phyloP scores from a whole-genome alignment of 2,113 vertebrate genomes.

The Thermophis baileyi region DNA sequence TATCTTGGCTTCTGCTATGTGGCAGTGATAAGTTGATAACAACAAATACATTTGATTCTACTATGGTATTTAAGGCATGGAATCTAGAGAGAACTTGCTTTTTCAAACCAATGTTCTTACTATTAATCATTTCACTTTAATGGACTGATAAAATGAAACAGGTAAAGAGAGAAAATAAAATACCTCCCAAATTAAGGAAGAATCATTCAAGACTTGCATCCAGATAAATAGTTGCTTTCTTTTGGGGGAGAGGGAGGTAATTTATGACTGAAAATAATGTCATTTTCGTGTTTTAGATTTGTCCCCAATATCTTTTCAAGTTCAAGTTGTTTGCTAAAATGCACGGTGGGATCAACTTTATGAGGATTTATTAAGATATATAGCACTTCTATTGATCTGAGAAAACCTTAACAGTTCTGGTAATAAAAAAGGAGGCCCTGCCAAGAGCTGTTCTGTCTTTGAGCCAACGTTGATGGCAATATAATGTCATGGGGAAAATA shows the following conservation, averaged over 20 bases:
- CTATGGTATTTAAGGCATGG: background rate
- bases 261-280: constrained; percentile 36
- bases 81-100: background rate
- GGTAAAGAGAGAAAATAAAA: constrained; percentile 11
- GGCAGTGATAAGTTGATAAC: background rate
- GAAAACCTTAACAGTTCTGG: constrained; percentile 23
- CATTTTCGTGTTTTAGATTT: constrained; percentile 46
- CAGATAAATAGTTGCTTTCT: constrained; percentile 4
- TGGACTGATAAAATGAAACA: background rate
- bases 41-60: background rate
- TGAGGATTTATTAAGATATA: constrained; percentile 53
- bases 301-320: constrained; percentile 38
- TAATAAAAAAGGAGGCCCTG: constrained; percentile 38
- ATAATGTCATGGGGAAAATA: background rate
- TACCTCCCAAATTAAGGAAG: constrained; percentile 11
- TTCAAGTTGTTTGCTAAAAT: constrained; percentile 55
- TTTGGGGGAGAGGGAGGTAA: background rate
- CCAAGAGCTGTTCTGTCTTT: constrained; percentile 5
- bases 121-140: constrained; percentile 15
- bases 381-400: constrained; percentile 43
- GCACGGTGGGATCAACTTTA: constrained; percentile 37
- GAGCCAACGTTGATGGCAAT: background rate
- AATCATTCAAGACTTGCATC: constrained; percentile 24
- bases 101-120: constrained; percentile 5
- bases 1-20: background rate